Evolutionary conservation across 2,113 vertebrate genomes (phyloP).

Genomic region (Cnemophilus loriae): DNA sequence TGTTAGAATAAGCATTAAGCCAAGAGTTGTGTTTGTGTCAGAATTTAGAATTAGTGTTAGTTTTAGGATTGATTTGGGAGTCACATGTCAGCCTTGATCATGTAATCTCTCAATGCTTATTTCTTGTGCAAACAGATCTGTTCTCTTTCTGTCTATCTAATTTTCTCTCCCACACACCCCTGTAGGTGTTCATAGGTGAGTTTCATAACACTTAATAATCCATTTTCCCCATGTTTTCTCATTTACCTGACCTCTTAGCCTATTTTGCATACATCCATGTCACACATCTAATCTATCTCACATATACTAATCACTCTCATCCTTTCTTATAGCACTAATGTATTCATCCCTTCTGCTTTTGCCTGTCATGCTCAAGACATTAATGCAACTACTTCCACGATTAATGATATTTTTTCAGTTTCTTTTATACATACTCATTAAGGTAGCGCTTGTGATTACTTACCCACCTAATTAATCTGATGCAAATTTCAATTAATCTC

Average conservation of each 20-base stretch:
- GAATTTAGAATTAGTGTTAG: background rate
- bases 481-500: conserved; percentile 45
- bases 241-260: conserved; percentile 14
- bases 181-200: background rate
- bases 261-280: background rate
- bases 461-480: conserved; percentile 10
- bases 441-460: background rate
- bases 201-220: conserved; percentile 7
- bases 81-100: background rate
- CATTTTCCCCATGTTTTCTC: background rate
- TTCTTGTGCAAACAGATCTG: conserved; percentile 7
- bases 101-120: background rate
- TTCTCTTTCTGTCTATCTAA: background rate
- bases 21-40: background rate
- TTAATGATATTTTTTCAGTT: background rate
- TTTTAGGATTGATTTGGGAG: background rate
- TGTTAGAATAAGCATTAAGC: background rate
- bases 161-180: background rate
- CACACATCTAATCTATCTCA: background rate
- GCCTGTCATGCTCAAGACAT: background rate
- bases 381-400: background rate
- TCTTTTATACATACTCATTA: conserved; percentile 3
- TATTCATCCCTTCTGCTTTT: background rate
- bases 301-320: background rate
- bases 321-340: background rate